Evolutionary conservation across 2,797 vertebrate species (phyloP), one percentile per base, ranked within the genome.

Genomic region (Characodon lateralis): DNA sequence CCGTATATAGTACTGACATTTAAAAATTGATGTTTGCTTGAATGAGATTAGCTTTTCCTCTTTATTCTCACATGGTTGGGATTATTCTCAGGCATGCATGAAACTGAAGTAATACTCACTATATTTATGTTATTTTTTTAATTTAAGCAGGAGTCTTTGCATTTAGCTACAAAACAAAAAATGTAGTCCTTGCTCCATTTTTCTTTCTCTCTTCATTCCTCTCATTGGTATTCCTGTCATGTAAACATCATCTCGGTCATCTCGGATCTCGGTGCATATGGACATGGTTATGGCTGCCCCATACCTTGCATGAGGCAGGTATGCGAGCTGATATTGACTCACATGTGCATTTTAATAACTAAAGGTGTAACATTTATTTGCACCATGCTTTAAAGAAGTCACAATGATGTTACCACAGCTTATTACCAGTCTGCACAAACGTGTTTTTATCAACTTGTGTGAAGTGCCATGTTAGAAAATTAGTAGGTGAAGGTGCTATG

Each of bases 281-380:
- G 74, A 65, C 48, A 61, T 41, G 51, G 31, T 74, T 74, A 0
- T 73, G 78, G 53, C 46, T 53, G 39, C 63, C 65, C 80, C n/a
- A 2, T 39, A 69, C 31, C 72, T 82, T 84, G 26, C 10, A 86
- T 65, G 66, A 59, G 76, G 81, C 83, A 88, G 88, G 85, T 89
- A 81, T 82, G 81, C 71, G 72, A 26, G 83, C 88, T 87, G 84
- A 92, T 89, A 84, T 90, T 85, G 81, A 88, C 84, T 78, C 68
- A 74, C 26, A 85, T 89, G 72, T 68, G 66, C 73, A 82, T 71
- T 89, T 82, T 91, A 88, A 89, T 92, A 89, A 88, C 77, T 80
- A 70, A 20, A 70, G 12, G 16, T 53, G 18, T 20, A 53, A 53
- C 43, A 46, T 46, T 46, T 53, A 53, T 22, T 53, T 53, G 18